Percentiles rank a stretch among this genome's conserved stretches.
Conservation (phyloP, 2,797 vertebrate genomes). For the Craterocephalus amniculus region DNA sequence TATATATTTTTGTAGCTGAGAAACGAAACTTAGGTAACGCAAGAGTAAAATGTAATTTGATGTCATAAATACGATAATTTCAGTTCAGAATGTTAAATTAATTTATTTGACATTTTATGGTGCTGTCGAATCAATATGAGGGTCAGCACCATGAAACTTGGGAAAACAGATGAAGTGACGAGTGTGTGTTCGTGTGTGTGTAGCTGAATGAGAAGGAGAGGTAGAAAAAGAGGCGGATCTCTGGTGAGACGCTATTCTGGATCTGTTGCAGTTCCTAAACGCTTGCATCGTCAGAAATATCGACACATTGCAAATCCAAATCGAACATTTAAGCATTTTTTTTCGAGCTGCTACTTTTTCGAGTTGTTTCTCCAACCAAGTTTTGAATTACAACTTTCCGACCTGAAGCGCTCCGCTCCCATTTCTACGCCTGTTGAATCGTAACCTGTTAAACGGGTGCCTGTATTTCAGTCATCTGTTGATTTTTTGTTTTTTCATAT, state of each 20-base stretch:
- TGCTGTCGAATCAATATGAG: not conserved
- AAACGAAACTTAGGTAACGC: not conserved
- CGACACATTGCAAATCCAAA: not conserved
- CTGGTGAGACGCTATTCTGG: constrained; percentile 8
- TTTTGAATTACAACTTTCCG: constrained; percentile 12
- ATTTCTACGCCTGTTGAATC: not conserved
- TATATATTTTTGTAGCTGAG: not conserved
- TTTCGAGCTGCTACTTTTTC: not conserved
- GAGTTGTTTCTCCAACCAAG: not conserved
- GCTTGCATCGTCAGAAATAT: constrained; percentile 3
- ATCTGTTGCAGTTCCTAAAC: constrained; percentile 14
- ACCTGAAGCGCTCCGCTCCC: not conserved
- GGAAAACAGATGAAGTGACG: not conserved
- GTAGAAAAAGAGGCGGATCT: constrained; percentile 52
- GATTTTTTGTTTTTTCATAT: not conserved
- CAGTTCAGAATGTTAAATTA: not conserved
- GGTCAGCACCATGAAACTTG: not conserved
- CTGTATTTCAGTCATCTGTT: not conserved
- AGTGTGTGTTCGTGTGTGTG: not conserved
- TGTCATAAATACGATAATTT: not conserved
- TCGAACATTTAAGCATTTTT: not conserved
- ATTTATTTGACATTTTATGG: not conserved
- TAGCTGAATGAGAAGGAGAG: not conserved
- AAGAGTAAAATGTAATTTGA: no score
- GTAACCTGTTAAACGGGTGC: not conserved